phyloP scores from a whole-genome alignment of 1,140 invertebrate species.

The Steinernema feltiae region DNA sequence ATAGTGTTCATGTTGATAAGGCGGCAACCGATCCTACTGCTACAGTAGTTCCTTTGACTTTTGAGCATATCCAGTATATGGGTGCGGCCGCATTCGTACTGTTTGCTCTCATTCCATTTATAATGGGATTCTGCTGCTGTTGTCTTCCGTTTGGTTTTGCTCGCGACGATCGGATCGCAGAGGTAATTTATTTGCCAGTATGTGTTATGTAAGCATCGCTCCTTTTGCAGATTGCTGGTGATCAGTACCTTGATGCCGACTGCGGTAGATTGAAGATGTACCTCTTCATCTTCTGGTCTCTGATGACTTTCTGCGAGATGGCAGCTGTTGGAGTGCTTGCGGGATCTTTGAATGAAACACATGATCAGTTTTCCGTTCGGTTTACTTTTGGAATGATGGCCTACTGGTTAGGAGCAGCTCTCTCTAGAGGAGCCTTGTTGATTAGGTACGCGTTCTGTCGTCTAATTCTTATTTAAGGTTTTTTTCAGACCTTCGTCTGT shows the following conservation, averaged over 20 bases:
- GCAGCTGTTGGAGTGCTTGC: neutral
- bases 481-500: neutral
- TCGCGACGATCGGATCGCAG: neutral
- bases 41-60: neutral
- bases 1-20: neutral
- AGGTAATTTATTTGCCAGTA: neutral
- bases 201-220: neutral
- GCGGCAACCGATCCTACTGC: neutral
- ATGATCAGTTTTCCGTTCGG: neutral
- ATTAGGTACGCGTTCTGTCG: neutral
- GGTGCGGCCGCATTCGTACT: neutral
- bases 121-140: slow-evolving; percentile 4
- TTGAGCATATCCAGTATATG: neutral
- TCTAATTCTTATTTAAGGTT: too few relatives aligned
- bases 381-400: neutral
- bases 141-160: neutral
- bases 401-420: neutral
- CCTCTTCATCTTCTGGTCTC: neutral
- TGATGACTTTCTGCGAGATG: neutral
- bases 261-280: neutral
- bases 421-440: neutral
- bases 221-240: neutral
- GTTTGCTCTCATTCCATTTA: neutral
- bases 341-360: neutral
- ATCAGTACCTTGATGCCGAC: neutral